Conservation (phyloP, 2,113 vertebrate genomes). For the Hipposideros armiger region DNA sequence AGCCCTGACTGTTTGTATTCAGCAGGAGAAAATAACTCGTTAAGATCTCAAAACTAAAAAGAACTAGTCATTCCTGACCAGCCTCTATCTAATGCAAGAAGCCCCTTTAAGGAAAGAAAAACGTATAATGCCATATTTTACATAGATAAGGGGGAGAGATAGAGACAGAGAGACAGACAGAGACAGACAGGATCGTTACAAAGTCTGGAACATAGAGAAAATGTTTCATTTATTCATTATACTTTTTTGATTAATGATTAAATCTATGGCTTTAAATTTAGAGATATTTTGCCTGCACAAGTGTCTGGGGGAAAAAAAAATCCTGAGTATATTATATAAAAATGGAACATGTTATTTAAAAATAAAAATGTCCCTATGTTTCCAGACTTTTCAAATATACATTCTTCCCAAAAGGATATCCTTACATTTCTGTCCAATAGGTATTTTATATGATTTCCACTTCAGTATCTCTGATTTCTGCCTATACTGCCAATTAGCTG, state of each 20-base stretch:
- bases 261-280: conserved; percentile 50
- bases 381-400: background rate
- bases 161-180: background rate
- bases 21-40: background rate
- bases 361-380: background rate
- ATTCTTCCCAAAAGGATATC: background rate
- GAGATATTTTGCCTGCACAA: background rate
- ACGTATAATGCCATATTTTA: background rate
- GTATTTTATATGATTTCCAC: background rate
- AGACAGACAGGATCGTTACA: background rate
- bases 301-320: background rate
- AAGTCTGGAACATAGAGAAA: background rate
- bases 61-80: background rate
- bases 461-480: background rate
- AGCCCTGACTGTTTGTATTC: background rate
- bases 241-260: background rate
- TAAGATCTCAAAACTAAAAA: background rate
- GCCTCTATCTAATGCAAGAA: background rate
- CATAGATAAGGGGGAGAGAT: background rate
- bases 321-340: background rate
- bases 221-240: background rate
- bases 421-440: background rate
- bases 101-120: background rate
- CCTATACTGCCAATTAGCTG: background rate
- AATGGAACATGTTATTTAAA: conserved; percentile 39